Evolutionary conservation across 2,797 vertebrate genomes (phyloP), one percentile per base, ranked within the genome.

Genomic region (Etheostoma nigrum): DNA sequence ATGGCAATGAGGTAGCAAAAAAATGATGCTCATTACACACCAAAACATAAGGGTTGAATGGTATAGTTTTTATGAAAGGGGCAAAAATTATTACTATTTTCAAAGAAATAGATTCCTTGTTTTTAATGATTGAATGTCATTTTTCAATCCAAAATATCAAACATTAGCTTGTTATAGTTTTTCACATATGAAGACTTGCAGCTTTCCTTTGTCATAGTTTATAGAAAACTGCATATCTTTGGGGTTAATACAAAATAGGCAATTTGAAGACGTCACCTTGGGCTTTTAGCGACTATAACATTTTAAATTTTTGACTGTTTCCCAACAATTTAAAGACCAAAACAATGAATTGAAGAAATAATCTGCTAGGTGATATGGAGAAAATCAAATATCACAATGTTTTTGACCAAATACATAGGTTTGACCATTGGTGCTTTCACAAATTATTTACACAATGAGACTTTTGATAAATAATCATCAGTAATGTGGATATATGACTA

Each of bases 141-240:
- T 62, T 62, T 30, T n/a, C 36, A 63, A 47, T 47, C 14, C 25
- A 27, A 72, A 62, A 52, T 27, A 60, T 70, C 11, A 61, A 52
- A 36, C 18, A 2, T 19, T 36, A 12, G 12, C 14, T 23, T 42
- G 33, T 40, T 23, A 2, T 14, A 5, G 21, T 14, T 45, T 44
- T 63, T 48, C 6, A 15, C 5, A 47, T 47, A 15, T 33, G 14
- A 67, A 21, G 54, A 49, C 45, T 16, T 48, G n/a, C n/a, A 69
- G 27, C 15, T 40, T 52, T 12, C 12, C 33, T 51, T 36, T 36
- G 62, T 36, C 33, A 54, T 8, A 27, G 36, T 51, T 51, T 8
- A 52, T 27, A 4, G 11, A 54, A 63, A 14, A 21, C 9, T 40
- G n/a, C 14, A 44, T 57, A 30, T 33, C 23, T 57, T 68, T 60